Percentiles rank a stretch among this genome's conserved stretches.
phyloP scores from a whole-genome alignment of 2,113 vertebrate species.

The Cathartes aura region DNA sequence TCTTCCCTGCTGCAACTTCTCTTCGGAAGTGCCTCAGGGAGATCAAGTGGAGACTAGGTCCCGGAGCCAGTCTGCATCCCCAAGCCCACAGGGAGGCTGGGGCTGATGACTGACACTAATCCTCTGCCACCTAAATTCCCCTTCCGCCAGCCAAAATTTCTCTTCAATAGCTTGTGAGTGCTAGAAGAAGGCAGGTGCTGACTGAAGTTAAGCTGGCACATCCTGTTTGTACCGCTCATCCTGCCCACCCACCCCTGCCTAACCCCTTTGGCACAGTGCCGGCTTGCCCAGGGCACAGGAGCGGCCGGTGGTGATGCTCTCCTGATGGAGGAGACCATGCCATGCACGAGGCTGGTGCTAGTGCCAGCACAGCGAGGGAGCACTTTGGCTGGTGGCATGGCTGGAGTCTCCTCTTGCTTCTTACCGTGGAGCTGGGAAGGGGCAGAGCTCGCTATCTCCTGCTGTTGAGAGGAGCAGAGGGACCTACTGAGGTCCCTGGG shows the following conservation, averaged over 20 bases:
- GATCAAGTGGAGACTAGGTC: background rate
- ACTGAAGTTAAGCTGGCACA: background rate
- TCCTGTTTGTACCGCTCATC: background rate
- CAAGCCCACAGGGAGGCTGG: background rate
- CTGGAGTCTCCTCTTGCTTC: background rate
- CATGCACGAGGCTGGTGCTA: background rate
- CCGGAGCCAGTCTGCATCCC: background rate
- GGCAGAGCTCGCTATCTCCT: background rate
- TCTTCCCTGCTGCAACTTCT: background rate
- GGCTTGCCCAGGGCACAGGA: accelerated
- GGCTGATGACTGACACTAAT: background rate
- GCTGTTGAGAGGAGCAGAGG: background rate
- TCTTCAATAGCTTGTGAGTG: background rate
- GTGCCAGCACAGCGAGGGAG: background rate
- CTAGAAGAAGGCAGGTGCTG: background rate
- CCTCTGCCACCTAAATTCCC: background rate
- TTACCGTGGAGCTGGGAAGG: background rate
- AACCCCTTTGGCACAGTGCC: accelerated
- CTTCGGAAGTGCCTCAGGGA: accelerated
- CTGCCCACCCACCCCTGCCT: background rate
- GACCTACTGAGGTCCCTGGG: accelerated
- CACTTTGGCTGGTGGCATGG: background rate
- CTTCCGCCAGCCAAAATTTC: background rate
- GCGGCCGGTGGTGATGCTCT: accelerated
- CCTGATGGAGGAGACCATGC: background rate